Conservation (phyloP, 2,888 invertebrate species). For the Auanema sp. region DNA sequence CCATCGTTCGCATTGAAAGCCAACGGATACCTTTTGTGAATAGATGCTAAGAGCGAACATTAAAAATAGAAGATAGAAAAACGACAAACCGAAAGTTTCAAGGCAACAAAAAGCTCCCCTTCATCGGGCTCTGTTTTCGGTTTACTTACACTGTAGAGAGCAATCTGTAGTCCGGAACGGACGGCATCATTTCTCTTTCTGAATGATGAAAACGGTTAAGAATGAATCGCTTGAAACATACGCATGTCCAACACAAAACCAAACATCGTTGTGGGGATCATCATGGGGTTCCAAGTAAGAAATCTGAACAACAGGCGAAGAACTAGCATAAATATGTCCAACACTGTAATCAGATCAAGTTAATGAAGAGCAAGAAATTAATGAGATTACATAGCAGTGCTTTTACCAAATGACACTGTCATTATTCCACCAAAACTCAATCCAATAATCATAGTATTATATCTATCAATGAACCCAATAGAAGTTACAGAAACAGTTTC, state of each 20-base stretch:
- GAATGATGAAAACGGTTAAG: no score
- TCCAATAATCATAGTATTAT: slow-evolving; percentile 13
- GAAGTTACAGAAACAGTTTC: slow-evolving; percentile 13
- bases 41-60: background rate
- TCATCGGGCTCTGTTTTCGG: no score
- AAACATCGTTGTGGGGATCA: slow-evolving; percentile 16
- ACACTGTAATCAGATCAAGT: slow-evolving; percentile 1
- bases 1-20: background rate
- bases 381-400: slow-evolving; percentile 10
- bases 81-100: background rate
- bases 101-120: background rate
- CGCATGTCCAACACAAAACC: slow-evolving; percentile 13
- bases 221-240: no score
- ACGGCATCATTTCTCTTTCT: no score
- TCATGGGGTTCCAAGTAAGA: slow-evolving; percentile 15
- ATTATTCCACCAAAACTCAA: slow-evolving; percentile 19
- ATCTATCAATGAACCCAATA: slow-evolving; percentile 14
- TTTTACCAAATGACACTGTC: slow-evolving; percentile 8
- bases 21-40: background rate
- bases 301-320: slow-evolving; percentile 11
- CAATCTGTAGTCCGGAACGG: no score
- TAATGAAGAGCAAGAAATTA: slow-evolving; percentile 2
- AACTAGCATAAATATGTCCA: background rate
- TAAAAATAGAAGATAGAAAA: background rate
- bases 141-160: no score